Percentiles rank a stretch among this genome's conserved stretches.
Conservation (phyloP, 23 tunicate species). For the Ciona savignyi region DNA sequence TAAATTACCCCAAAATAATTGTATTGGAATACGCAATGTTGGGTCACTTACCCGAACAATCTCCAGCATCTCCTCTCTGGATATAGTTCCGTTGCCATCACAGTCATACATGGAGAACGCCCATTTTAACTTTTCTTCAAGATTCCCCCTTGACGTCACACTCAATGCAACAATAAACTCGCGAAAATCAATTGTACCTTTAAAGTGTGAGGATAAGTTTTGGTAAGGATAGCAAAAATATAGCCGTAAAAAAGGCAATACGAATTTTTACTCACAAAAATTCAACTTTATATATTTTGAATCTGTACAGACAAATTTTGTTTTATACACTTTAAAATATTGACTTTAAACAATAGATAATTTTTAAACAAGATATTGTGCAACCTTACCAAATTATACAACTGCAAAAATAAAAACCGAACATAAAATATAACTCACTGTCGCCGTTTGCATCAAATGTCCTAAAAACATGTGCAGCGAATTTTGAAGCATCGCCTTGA, state of each 20-base stretch:
- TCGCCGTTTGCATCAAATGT: conserved; percentile 95
- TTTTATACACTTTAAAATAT: too few species aligned
- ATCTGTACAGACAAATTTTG: too few species aligned
- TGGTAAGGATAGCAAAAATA: too few species aligned
- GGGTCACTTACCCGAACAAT: conserved; percentile 75
- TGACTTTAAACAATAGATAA: background rate
- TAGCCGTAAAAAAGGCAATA: too few species aligned
- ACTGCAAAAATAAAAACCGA: background rate
- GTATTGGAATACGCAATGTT: background rate
- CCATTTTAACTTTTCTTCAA: conserved; percentile 97
- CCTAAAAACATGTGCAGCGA: conserved; percentile 98
- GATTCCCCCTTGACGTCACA: conserved; percentile 92
- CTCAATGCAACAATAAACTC: conserved; percentile 96
- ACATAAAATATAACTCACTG: conserved; percentile 27
- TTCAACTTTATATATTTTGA: too few species aligned
- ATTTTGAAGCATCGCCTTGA: conserved; percentile 97
- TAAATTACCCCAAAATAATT: too few species aligned
- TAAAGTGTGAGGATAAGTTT: too few species aligned
- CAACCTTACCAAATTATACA: background rate
- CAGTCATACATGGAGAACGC: conserved; percentile 99
- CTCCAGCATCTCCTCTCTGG: conserved; percentile 96
- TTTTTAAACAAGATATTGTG: background rate
- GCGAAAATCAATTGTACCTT: conserved; percentile 91
- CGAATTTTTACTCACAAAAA: too few species aligned
- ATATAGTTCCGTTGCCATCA: conserved; percentile 96